These are phyloP conservation scores for Callionymus lyra DNA, from an alignment of 2,113 vertebrate species.

Conservation along the genomic window DNA sequence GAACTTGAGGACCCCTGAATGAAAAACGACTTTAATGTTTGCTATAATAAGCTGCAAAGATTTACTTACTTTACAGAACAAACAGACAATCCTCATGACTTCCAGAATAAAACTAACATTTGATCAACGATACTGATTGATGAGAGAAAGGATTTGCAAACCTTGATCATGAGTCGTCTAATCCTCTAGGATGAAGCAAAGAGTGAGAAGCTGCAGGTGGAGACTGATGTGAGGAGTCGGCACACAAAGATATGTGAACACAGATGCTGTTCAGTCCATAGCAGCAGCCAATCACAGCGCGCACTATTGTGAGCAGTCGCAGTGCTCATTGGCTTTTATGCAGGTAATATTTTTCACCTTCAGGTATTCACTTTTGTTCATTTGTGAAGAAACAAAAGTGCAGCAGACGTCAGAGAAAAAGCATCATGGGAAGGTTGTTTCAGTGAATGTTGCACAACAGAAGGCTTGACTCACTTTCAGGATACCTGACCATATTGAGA, in stretches of 20 bases:
- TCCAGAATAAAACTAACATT: too few relatives aligned
- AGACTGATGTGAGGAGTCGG: conserved; percentile 12
- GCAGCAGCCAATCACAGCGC: conserved; percentile 20
- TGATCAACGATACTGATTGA: neutral
- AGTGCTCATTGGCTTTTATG: conserved; percentile 3
- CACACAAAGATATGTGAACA: conserved; percentile 10
- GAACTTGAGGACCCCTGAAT: too few relatives aligned
- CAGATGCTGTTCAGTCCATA: conserved; percentile 4
- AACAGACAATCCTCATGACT: too few relatives aligned
- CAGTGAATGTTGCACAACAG: conserved; percentile 10
- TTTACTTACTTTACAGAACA: too few relatives aligned
- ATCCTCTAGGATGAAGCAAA: neutral
- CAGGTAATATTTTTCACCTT: conserved; percentile 23
- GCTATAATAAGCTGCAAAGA: too few relatives aligned
- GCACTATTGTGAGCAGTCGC: conserved; percentile 9
- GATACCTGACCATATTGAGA: neutral
- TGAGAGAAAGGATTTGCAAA: neutral
- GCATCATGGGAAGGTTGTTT: conserved; percentile 27
- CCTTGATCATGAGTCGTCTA: neutral
- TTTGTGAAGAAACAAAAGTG: conserved; percentile 13
- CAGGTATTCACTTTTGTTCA: conserved; percentile 10
- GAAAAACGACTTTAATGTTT: too few relatives aligned
- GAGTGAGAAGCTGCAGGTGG: conserved; percentile 3
- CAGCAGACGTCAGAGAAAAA: conserved; percentile 15
- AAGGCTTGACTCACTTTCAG: conserved; percentile 2